Evolutionary conservation across 2,113 vertebrate species (phyloP), one percentile per base, ranked within the genome.

Genomic region (Verasper variegatus): DNA sequence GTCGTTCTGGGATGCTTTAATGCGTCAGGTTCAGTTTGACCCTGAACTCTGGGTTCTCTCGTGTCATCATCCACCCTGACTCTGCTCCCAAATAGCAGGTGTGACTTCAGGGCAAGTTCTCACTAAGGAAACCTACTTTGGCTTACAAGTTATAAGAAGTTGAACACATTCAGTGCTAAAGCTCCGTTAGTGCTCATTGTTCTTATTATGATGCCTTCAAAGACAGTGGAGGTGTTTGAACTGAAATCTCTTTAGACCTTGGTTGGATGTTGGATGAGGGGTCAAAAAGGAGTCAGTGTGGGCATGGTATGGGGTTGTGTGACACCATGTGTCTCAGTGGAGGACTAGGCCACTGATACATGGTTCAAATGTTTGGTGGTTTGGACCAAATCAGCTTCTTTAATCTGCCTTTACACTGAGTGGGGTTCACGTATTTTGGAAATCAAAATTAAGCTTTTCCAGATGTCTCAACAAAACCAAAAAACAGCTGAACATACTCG

Each of bases 1-100:
- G 3, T 66, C 42, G 15, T 37, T 71, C 59, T 59, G 56, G 1
- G 18, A 45, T 12, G 49, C 23, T 66, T 59, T 10, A 13, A 55
- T 27, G 31, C 70, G 45, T 78, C 31, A 57, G 49, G 21, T 77
- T 74, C 15, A 72, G n/a, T 70, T 63, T 68, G 47, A 74, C n/a
- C 51, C 40, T 1, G 51, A 64, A 55, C 61, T 64, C 56, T 0
- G n/a, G 31, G 60, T 61, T 62, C 51, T 66, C 21, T 12, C 35
- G 51, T 55, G 63, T 84, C 69, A 67, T 71, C 62, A 35, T 57
- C 47, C 4, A 10, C 5, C 11, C n/a, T 24, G 1, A 62, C 35
- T 68, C 59, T 21, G 8, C 18, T 9, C 14, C 66, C 67, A 56
- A 74, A 55, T 60, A 73, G 62, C 66, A 54, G 18, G 7, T 6